These are phyloP conservation scores for Zele albiditarsus DNA, from an alignment of 2,888 invertebrate genomes.

Conservation along the genomic window DNA sequence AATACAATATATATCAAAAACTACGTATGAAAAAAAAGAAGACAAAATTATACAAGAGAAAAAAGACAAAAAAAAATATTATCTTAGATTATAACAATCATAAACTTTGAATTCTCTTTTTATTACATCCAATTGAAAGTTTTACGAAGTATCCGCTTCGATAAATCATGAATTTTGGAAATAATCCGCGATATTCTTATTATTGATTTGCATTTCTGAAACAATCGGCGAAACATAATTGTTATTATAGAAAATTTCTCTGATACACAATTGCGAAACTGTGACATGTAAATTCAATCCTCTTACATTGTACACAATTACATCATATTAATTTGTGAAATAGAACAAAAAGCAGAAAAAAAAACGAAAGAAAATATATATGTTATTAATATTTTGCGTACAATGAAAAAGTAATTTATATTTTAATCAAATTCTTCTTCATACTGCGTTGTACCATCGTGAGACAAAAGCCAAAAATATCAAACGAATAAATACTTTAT, in stretches of 20 bases:
- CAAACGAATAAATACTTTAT: conserved; percentile 57
- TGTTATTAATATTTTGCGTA: background rate
- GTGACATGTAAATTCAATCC: too few relatives aligned
- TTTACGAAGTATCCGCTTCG: background rate
- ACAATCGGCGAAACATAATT: background rate
- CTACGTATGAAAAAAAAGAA: conserved; percentile 19
- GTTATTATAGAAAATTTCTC: background rate
- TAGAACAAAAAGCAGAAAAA: background rate
- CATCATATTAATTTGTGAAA: background rate
- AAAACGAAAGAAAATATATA: background rate
- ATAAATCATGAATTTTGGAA: background rate
- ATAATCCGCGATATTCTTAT: background rate
- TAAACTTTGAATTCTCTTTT: background rate
- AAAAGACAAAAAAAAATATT: conserved; percentile 21
- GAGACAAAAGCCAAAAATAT: background rate
- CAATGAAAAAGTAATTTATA: background rate
- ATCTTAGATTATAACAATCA: conserved; percentile 25
- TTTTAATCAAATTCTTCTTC: background rate
- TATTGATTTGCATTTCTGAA: background rate
- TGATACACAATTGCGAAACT: background rate
- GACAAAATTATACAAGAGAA: background rate
- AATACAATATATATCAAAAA: conserved; percentile 24
- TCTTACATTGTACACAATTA: background rate
- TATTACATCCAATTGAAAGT: background rate
- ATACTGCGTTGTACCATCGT: background rate